Conservation (phyloP, 2,888 invertebrate species). For the Oscheius onirici region DNA sequence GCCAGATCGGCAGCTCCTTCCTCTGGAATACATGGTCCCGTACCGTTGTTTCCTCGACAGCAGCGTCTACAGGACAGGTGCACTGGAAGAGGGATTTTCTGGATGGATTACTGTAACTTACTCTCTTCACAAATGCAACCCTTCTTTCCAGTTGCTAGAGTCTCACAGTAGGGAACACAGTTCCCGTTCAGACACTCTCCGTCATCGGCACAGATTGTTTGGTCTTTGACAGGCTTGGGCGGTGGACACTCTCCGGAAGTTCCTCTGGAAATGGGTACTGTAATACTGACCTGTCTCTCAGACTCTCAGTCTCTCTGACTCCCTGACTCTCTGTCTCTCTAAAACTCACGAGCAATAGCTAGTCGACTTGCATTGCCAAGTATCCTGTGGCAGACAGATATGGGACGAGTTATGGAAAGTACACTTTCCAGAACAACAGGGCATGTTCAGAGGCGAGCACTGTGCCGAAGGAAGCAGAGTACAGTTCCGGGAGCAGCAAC, state of each 20-base stretch:
- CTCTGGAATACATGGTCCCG: constrained; percentile 36
- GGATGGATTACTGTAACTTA: neutral
- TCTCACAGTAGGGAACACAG: constrained; percentile 94
- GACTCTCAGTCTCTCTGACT: neutral
- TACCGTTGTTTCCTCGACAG: constrained; percentile 77
- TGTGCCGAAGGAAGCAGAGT: constrained; percentile 33
- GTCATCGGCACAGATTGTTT: constrained; percentile 85
- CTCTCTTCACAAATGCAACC: constrained; percentile 93
- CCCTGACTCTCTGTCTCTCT: neutral
- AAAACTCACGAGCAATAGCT: constrained; percentile 75
- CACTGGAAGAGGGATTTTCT: constrained; percentile 76
- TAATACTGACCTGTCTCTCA: too few relatives aligned
- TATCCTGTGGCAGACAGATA: constrained; percentile 86
- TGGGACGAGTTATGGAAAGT: constrained; percentile 81
- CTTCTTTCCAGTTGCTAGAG: constrained; percentile 81
- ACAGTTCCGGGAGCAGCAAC: constrained; percentile 45
- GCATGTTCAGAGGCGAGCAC: constrained; percentile 90
- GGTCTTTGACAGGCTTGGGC: constrained; percentile 86
- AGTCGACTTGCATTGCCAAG: constrained; percentile 90
- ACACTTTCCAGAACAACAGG: constrained; percentile 88
- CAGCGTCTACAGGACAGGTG: constrained; percentile 92
- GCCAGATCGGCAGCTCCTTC: constrained; percentile 79
- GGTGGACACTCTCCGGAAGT: constrained; percentile 83
- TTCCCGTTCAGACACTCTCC: constrained; percentile 90
- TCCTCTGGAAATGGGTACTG: constrained; percentile 77